A percentile compares a stretch with the other conserved stretches of the same genome.
Evolutionary conservation across 2,888 invertebrate species (phyloP).

Genomic region (Agrotis ipsilon): DNA sequence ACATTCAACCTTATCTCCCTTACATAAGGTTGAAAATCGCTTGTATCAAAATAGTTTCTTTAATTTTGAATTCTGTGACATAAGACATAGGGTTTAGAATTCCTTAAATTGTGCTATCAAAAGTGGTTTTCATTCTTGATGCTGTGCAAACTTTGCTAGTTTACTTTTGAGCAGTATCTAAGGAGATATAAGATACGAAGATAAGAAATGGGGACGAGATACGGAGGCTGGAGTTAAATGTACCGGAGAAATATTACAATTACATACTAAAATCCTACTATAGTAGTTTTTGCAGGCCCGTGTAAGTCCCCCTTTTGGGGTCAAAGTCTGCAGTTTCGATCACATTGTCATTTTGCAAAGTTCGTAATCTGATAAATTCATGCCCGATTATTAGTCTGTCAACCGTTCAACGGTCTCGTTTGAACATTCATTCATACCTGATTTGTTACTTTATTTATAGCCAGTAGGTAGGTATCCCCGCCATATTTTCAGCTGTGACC

Average conservation of each 20-base stretch:
- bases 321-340: too few relatives aligned
- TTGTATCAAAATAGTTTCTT: rapidly evolving
- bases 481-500: too few relatives aligned
- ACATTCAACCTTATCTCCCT: rapidly evolving
- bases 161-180: conserved; percentile 67
- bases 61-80: rapidly evolving
- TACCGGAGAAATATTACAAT: conserved; percentile 20
- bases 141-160: conserved; percentile 55
- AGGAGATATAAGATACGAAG: conserved; percentile 59
- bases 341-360: too few relatives aligned
- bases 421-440: too few relatives aligned
- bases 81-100: conserved; percentile 22
- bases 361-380: too few relatives aligned
- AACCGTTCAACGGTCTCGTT: too few relatives aligned
- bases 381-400: too few relatives aligned
- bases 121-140: conserved; percentile 44
- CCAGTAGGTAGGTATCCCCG: too few relatives aligned
- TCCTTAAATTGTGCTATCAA: conserved; percentile 12
- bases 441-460: too few relatives aligned
- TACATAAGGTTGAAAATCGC: neutral
- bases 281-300: too few relatives aligned
- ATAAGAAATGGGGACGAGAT: conserved; percentile 67
- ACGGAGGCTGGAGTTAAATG: conserved; percentile 45
- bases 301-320: too few relatives aligned
- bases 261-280: too few relatives aligned